phyloP scores from a whole-genome alignment of 2,888 invertebrate genomes.

The Agriotes lineatus region DNA sequence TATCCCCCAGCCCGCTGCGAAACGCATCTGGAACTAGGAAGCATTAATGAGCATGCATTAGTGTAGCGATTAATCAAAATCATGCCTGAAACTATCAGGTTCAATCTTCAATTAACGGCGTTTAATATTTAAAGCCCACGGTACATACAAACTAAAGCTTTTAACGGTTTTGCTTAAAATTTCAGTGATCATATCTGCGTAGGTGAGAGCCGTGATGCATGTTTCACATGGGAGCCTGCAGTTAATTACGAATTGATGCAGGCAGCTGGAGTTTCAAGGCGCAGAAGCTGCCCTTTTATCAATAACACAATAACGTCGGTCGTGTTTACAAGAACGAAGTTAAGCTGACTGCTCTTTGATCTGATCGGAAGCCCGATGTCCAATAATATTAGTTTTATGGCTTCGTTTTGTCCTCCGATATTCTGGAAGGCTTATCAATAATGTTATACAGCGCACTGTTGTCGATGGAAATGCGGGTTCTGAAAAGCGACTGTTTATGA shows the following conservation, averaged over 20 bases:
- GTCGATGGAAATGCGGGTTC: slow-evolving; percentile 19
- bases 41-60: slow-evolving; percentile 8
- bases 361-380: slow-evolving; percentile 31
- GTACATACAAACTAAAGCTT: background rate
- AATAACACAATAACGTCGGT: slow-evolving; percentile 29
- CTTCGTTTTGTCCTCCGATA: slow-evolving; percentile 29
- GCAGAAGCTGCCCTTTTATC: slow-evolving; percentile 35
- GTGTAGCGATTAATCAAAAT: slow-evolving; percentile 12
- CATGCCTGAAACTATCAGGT: background rate
- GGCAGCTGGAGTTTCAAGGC: slow-evolving; percentile 22
- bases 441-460: slow-evolving; percentile 18
- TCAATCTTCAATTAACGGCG: slow-evolving; percentile 8
- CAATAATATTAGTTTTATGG: slow-evolving; percentile 37
- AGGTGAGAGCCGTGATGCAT: slow-evolving; percentile 17
- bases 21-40: background rate
- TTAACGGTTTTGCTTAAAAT: slow-evolving; percentile 17
- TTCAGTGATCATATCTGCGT: slow-evolving; percentile 9
- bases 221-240: slow-evolving; percentile 17
- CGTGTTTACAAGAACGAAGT: slow-evolving; percentile 35
- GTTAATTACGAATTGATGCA: slow-evolving; percentile 29
- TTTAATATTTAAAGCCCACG: slow-evolving; percentile 1
- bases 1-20: background rate
- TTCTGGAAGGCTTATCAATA: slow-evolving; percentile 26
- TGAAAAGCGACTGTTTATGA: slow-evolving; percentile 13
- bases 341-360: slow-evolving; percentile 30